Evolutionary conservation across 2,888 invertebrate species (phyloP).

Genomic region (Rhagophthalmus giganteus): DNA sequence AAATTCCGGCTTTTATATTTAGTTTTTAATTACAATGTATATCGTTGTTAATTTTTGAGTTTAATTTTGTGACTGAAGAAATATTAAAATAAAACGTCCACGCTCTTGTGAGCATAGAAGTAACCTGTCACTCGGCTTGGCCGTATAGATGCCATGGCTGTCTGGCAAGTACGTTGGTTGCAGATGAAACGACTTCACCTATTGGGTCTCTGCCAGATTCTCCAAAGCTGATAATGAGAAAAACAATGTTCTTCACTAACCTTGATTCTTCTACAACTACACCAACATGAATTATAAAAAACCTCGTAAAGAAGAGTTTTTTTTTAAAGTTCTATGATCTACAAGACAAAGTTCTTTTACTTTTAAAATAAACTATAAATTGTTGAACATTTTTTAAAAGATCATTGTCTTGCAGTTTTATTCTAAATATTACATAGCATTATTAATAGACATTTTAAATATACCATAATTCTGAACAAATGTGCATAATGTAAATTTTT

Average conservation of each 20-base stretch:
- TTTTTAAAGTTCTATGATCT: too few relatives aligned
- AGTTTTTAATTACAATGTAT: slow-evolving; percentile 3
- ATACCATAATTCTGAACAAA: slow-evolving; percentile 16
- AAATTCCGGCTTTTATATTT: slow-evolving; percentile 4
- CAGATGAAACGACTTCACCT: slow-evolving; percentile 43
- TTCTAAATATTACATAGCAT: slow-evolving; percentile 6
- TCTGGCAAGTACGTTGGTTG: slow-evolving; percentile 32
- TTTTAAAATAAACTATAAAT: neutral
- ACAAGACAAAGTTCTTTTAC: too few relatives aligned
- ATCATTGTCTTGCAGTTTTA: slow-evolving; percentile 12
- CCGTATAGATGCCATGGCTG: slow-evolving; percentile 16
- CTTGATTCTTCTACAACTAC: slow-evolving; percentile 48
- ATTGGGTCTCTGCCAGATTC: slow-evolving; percentile 42
- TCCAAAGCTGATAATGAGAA: slow-evolving; percentile 42
- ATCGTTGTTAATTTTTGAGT: neutral
- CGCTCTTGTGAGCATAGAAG: slow-evolving; percentile 13
- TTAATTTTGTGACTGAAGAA: neutral
- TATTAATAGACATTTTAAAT: slow-evolving; percentile 3
- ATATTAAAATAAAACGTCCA: slow-evolving; percentile 1
- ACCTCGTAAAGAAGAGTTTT: slow-evolving; percentile 15
- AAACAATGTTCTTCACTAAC: slow-evolving; percentile 47
- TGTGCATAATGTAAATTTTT: slow-evolving; percentile 42
- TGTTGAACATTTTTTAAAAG: neutral
- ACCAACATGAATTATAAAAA: slow-evolving; percentile 46
- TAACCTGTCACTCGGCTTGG: slow-evolving; percentile 18